Conservation (phyloP, 1,140 invertebrate genomes). For the Thaumetopoea pityocampa region DNA sequence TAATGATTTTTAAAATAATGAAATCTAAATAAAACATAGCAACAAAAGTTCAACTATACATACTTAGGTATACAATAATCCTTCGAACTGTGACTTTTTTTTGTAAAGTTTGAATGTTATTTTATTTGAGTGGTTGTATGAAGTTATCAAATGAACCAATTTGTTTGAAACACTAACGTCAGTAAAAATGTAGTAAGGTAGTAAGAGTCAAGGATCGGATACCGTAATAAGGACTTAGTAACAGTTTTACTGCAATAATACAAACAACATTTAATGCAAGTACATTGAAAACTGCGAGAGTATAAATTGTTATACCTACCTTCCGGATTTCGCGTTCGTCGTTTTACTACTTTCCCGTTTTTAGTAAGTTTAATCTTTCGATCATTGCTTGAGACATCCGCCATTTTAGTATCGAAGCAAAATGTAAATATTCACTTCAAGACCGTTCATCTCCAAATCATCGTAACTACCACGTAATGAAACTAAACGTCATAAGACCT, state of each 20-base stretch:
- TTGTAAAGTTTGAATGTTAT: too few relatives aligned
- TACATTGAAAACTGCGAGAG: too few relatives aligned
- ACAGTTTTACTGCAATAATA: background rate
- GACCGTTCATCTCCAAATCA: conserved; percentile 20
- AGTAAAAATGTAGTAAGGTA: conserved; percentile 70
- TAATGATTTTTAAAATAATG: too few relatives aligned
- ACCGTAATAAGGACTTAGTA: conserved; percentile 14
- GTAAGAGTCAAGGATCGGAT: conserved; percentile 61
- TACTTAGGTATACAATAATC: too few relatives aligned
- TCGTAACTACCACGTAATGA: conserved; percentile 18
- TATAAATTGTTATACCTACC: conserved; percentile 55
- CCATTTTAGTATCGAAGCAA: conserved; percentile 69
- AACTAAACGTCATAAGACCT: conserved; percentile 7
- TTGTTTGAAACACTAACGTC: conserved; percentile 1
- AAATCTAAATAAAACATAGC: too few relatives aligned
- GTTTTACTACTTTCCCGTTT: conserved; percentile 70
- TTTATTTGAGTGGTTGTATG: background rate
- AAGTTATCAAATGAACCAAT: conserved; percentile 1
- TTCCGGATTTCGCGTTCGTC: conserved; percentile 69
- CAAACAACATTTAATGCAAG: background rate
- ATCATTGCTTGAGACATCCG: conserved; percentile 70
- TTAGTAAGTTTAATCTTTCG: conserved; percentile 66
- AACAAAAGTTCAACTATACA: too few relatives aligned
- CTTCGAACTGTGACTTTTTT: too few relatives aligned
- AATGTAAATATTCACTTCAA: conserved; percentile 6